Conservation (phyloP, 2,113 vertebrate genomes). For the Columba janthina region DNA sequence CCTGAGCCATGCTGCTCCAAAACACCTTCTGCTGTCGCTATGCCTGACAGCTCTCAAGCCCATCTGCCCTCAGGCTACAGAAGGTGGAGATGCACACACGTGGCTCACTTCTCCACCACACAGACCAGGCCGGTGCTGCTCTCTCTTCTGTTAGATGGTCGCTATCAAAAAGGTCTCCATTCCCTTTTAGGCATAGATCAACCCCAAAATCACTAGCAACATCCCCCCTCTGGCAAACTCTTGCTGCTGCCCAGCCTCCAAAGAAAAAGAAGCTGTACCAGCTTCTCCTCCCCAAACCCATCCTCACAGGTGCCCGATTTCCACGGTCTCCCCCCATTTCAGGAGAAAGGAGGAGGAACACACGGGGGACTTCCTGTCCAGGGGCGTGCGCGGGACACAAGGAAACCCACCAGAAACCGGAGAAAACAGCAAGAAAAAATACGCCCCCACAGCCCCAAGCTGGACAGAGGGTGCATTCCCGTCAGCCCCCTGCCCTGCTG, state of each 20-base stretch:
- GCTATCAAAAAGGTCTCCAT: too few species aligned
- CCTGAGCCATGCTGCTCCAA: accelerated
- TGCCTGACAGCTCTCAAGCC: too few species aligned
- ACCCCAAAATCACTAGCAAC: not conserved
- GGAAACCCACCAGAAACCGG: not conserved
- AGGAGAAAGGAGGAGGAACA: not conserved
- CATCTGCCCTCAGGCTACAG: not conserved
- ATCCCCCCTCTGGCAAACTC: not conserved
- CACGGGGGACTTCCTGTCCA: not conserved
- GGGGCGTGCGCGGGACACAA: accelerated
- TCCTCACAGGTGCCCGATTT: accelerated
- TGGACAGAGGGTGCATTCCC: not conserved
- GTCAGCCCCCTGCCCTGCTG: not conserved
- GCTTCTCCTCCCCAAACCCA: not conserved
- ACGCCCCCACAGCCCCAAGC: too few species aligned
- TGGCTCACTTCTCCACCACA: not conserved
- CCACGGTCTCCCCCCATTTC: not conserved
- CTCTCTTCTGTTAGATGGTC: not conserved
- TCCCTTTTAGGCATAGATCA: not conserved
- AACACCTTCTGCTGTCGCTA: not conserved
- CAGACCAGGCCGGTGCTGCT: not conserved
- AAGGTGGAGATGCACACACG: accelerated
- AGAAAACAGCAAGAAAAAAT: not conserved
- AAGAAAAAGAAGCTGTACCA: not conserved
- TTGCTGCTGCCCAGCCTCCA: not conserved